Percentiles rank a stretch among this genome's conserved stretches.
Evolutionary conservation across 2,888 invertebrate genomes (phyloP).

Genomic region (Phaedon cochleariae): DNA sequence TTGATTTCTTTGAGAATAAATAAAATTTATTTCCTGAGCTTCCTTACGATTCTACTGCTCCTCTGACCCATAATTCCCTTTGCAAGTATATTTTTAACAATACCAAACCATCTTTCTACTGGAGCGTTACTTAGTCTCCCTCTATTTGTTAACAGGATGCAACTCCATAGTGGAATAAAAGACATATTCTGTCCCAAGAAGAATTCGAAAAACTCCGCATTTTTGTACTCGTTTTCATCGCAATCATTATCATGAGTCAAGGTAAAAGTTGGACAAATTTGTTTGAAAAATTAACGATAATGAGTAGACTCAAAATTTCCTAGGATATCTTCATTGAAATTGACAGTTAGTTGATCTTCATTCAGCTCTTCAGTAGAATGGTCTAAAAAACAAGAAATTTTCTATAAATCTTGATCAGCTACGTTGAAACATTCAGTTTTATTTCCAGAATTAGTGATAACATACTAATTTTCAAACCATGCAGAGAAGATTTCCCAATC

Average conservation of each 20-base stretch:
- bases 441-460: not conserved
- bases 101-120: slow-evolving; percentile 16
- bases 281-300: not conserved
- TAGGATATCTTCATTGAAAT: not conserved
- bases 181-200: not conserved
- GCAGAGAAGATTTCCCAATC: not conserved
- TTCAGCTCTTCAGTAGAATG: not conserved
- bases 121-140: slow-evolving; percentile 8
- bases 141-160: not conserved
- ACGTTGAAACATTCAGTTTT: not conserved
- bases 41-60: slow-evolving; percentile 3
- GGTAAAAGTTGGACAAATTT: not conserved
- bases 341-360: not conserved
- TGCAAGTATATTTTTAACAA: slow-evolving; percentile 1
- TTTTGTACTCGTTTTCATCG: not conserved
- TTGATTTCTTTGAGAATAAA: not conserved
- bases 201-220: not conserved
- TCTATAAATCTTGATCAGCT: not conserved
- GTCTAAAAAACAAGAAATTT: not conserved
- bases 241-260: not conserved
- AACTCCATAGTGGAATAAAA: not conserved
- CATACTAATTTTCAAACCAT: not conserved
- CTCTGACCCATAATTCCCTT: slow-evolving; percentile 2
- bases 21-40: slow-evolving; percentile 7
- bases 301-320: not conserved